A percentile compares a stretch with the other conserved stretches of the same genome.
These are phyloP conservation scores for Drosophila lacicola DNA, from an alignment of 2,888 invertebrate genomes.

Conservation along the genomic window DNA sequence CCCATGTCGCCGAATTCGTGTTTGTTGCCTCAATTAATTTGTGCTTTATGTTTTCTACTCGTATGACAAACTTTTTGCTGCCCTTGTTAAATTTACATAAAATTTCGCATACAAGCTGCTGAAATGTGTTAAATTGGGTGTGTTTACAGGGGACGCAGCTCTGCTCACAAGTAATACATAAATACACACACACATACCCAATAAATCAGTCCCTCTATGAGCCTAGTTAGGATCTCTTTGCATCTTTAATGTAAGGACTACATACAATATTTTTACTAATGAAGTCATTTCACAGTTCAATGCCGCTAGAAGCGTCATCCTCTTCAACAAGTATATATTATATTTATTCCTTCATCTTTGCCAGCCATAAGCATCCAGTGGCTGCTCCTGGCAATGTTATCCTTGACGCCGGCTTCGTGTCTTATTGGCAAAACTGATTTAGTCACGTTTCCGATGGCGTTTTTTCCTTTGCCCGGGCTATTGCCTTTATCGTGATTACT, in stretches of 20 bases:
- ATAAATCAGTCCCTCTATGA: conserved; percentile 64
- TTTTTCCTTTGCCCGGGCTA: conserved; percentile 10
- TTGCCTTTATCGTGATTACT: conserved; percentile 62
- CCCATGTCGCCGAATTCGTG: conserved; percentile 15
- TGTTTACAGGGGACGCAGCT: conserved; percentile 9
- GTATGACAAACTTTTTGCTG: conserved; percentile 58
- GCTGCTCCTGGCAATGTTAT: conserved; percentile 17
- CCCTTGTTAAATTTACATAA: conserved; percentile 76
- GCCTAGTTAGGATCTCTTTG: conserved; percentile 8
- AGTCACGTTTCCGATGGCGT: conserved; percentile 73
- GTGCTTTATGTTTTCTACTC: conserved; percentile 71
- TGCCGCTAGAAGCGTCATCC: conserved; percentile 43
- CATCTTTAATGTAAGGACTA: conserved; percentile 30
- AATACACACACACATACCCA: conserved; percentile 37
- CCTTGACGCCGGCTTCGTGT: conserved; percentile 58
- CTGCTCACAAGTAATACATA: conserved; percentile 29
- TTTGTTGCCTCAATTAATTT: conserved; percentile 73
- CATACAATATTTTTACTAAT: conserved; percentile 77
- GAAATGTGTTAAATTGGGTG: conserved; percentile 45
- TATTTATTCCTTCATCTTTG: conserved; percentile 71
- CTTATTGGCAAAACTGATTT: conserved; percentile 78
- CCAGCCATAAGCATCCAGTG: conserved; percentile 50
- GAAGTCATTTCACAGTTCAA: conserved; percentile 81
- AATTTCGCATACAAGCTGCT: conserved; percentile 33
- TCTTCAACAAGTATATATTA: conserved; percentile 19